A percentile compares a stretch with the other conserved stretches of the same genome.
Conservation (phyloP, 2,113 vertebrate genomes). For the Percopsis transmontana region DNA sequence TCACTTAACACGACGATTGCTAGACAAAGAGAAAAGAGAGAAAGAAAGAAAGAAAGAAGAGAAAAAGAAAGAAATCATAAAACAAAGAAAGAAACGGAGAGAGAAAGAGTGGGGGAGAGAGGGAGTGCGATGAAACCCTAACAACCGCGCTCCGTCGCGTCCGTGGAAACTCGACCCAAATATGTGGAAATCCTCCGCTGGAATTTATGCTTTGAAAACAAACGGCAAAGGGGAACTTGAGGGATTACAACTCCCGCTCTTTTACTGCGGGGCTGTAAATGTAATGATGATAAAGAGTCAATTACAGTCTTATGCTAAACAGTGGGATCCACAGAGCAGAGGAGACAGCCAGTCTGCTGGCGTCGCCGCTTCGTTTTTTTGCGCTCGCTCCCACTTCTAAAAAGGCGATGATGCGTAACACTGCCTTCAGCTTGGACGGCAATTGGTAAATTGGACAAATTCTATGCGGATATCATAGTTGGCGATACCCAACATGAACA, state of each 20-base stretch:
- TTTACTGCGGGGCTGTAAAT: constrained; percentile 66
- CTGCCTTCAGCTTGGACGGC: constrained; percentile 3
- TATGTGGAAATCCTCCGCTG: constrained; percentile 69
- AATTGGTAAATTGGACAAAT: constrained; percentile 27
- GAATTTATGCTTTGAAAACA: constrained; percentile 72
- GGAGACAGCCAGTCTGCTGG: constrained; percentile 71
- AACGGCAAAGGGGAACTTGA: constrained; percentile 44
- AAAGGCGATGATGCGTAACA: constrained; percentile 38
- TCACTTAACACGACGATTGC: constrained; percentile 44
- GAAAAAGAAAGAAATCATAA: neutral
- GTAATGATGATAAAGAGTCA: constrained; percentile 75
- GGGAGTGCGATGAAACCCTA: neutral
- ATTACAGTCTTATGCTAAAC: constrained; percentile 72
- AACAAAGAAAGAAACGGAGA: neutral
- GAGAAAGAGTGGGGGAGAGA: neutral
- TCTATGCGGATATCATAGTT: constrained; percentile 19
- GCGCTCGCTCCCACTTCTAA: constrained; percentile 40
- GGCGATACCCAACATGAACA: constrained; percentile 18
- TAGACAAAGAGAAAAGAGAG: neutral
- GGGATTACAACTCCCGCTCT: constrained; percentile 58
- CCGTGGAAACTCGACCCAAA: constrained; percentile 62
- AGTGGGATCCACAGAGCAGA: constrained; percentile 60
- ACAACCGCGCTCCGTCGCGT: constrained; percentile 36
- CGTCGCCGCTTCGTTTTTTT: constrained; percentile 36
- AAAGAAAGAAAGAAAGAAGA: constrained; percentile 20